A percentile compares a stretch with the other conserved stretches of the same genome.
phyloP scores from a whole-genome alignment of 2,888 invertebrate genomes.

The Drosophila prostipennis region DNA sequence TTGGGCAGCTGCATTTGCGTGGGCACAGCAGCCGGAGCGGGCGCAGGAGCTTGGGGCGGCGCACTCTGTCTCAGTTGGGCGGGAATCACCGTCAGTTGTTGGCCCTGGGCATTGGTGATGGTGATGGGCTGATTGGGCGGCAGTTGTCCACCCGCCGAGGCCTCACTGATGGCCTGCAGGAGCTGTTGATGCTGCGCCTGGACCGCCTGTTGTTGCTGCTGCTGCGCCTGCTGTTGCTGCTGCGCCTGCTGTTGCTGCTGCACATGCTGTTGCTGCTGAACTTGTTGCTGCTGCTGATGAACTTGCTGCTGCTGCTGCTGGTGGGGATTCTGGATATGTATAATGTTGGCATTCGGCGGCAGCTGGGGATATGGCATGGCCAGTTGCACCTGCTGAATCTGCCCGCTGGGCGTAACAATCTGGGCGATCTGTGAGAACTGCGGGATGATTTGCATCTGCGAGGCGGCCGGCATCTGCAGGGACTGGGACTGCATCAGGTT shows the following conservation, averaged over 20 bases:
- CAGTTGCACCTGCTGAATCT: conserved; percentile 95
- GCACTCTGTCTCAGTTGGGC: conserved; percentile 85
- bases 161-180: conserved; percentile 78
- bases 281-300: conserved; percentile 47
- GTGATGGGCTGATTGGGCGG: conserved; percentile 87
- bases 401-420: conserved; percentile 94
- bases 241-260: conserved; percentile 61
- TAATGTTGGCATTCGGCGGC: conserved; percentile 82
- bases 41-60: conserved; percentile 5
- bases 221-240: conserved; percentile 42
- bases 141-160: conserved; percentile 81
- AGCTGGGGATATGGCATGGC: conserved; percentile 83
- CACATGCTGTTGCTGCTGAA: conserved; percentile 43
- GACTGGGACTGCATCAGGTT: conserved; percentile 85
- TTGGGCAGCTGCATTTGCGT: conserved; percentile 80
- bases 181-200: conserved; percentile 81
- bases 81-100: conserved; percentile 94
- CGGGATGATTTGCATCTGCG: conserved; percentile 91
- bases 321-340: conserved; percentile 81
- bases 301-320: conserved; percentile 59
- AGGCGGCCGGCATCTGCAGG: conserved; percentile 82
- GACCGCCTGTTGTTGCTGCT: conserved; percentile 65
- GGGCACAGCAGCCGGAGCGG: conserved; percentile 49
- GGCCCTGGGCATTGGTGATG: conserved; percentile 90
- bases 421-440: conserved; percentile 93